Percentiles rank a stretch among this genome's conserved stretches.
Evolutionary conservation across 2,888 invertebrate genomes (phyloP).

Genomic region (Drosophila differens): DNA sequence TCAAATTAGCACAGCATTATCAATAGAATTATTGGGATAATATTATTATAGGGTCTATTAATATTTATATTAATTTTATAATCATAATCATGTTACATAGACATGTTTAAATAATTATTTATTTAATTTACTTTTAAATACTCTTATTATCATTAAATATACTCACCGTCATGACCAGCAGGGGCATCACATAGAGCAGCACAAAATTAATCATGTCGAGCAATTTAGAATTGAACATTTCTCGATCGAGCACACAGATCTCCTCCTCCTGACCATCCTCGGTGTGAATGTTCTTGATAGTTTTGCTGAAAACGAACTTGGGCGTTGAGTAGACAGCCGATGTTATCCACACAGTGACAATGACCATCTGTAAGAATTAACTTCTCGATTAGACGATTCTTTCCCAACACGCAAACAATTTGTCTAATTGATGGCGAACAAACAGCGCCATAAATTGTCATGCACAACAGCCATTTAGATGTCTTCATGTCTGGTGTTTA

Average conservation of each 20-base stretch:
- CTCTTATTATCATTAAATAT: too few species aligned
- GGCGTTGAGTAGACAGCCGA: constrained; percentile 94
- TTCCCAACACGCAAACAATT: constrained; percentile 54
- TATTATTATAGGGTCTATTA: not conserved
- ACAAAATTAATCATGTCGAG: constrained; percentile 93
- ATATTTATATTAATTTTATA: accelerated
- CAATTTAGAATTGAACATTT: constrained; percentile 91
- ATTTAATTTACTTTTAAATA: not conserved
- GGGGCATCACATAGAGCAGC: constrained; percentile 92
- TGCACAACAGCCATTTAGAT: constrained; percentile 25
- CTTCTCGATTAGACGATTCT: constrained; percentile 8
- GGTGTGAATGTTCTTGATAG: constrained; percentile 87
- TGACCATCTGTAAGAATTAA: constrained; percentile 88
- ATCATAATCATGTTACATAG: not conserved
- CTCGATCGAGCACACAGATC: constrained; percentile 91
- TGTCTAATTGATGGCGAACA: constrained; percentile 49
- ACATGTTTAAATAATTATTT: not conserved
- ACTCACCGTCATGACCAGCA: constrained; percentile 92
- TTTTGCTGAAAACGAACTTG: constrained; percentile 93
- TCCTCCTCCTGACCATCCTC: constrained; percentile 84
- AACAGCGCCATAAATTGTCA: constrained; percentile 53
- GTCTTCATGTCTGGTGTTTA: constrained; percentile 45
- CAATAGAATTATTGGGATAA: not conserved
- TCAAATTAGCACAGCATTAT: not conserved
- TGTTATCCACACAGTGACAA: constrained; percentile 92